Conservation (phyloP, 2,888 invertebrate species). For the Melinaea marsaeus region DNA sequence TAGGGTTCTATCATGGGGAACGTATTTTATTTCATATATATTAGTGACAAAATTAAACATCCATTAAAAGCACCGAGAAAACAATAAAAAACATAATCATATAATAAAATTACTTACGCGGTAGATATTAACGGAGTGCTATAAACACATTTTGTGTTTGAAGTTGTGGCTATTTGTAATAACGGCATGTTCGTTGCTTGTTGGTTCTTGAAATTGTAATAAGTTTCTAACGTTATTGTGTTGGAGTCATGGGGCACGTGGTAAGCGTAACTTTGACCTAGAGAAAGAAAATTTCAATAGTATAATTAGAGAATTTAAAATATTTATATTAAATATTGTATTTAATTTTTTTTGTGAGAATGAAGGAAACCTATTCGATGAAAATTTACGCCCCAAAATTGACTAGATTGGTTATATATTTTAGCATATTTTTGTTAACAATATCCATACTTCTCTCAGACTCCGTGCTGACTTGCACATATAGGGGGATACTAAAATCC, state of each 20-base stretch:
- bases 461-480: slow-evolving; percentile 49
- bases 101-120: slow-evolving; percentile 46
- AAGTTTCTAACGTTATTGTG: slow-evolving; percentile 40
- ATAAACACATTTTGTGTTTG: slow-evolving; percentile 44
- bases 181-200: slow-evolving; percentile 40
- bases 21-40: no score
- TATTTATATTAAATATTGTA: no score
- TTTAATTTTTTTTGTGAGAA: no score
- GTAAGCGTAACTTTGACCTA: slow-evolving; percentile 33
- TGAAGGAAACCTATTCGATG: no score
- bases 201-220: slow-evolving; percentile 50
- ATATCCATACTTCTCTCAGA: slow-evolving; percentile 45
- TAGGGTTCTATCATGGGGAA: not conserved
- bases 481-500: slow-evolving; percentile 44
- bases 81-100: not conserved
- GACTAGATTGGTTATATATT: not conserved
- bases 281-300: slow-evolving; percentile 7
- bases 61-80: slow-evolving; percentile 4
- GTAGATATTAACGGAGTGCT: slow-evolving; percentile 44
- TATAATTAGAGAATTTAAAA: no score
- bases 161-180: slow-evolving; percentile 32
- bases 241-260: slow-evolving; percentile 20
- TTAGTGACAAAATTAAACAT: not conserved
- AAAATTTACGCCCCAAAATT: no score
- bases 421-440: not conserved